These are phyloP conservation scores for Macrobrachium rosenbergii DNA, from an alignment of 1,140 invertebrate genomes.

Conservation along the genomic window DNA sequence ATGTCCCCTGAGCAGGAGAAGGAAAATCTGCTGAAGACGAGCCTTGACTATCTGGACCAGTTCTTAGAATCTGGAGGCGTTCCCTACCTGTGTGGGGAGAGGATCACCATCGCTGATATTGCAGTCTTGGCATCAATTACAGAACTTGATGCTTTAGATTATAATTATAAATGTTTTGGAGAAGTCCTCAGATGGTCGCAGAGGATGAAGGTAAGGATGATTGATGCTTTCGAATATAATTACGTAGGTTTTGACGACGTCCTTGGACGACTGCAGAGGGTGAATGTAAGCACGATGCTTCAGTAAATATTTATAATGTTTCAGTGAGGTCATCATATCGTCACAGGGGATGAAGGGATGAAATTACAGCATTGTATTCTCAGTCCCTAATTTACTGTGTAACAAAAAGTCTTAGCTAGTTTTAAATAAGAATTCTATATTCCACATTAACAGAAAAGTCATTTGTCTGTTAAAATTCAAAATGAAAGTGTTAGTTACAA, in stretches of 20 bases:
- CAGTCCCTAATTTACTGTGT: no score
- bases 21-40: conserved; percentile 68
- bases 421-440: no score
- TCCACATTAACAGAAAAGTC: no score
- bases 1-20: conserved; percentile 67
- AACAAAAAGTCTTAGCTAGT: no score
- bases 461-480: no score
- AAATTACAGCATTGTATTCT: no score
- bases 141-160: conserved; percentile 68
- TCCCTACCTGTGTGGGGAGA: conserved; percentile 68
- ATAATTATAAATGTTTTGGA: conserved; percentile 68
- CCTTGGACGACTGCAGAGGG: no score
- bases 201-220: conserved; percentile 66
- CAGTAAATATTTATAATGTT: no score
- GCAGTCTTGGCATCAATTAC: conserved; percentile 68
- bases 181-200: conserved; percentile 68
- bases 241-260: not conserved
- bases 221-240: not conserved
- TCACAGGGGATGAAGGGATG: no score
- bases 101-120: conserved; percentile 69
- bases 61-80: conserved; percentile 66
- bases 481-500: no score
- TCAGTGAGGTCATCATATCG: no score
- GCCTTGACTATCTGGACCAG: conserved; percentile 68
- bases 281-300: no score